These are phyloP conservation scores for Tenebrosternarchus preto DNA, from an alignment of 2,113 vertebrate genomes.

Conservation along the genomic window DNA sequence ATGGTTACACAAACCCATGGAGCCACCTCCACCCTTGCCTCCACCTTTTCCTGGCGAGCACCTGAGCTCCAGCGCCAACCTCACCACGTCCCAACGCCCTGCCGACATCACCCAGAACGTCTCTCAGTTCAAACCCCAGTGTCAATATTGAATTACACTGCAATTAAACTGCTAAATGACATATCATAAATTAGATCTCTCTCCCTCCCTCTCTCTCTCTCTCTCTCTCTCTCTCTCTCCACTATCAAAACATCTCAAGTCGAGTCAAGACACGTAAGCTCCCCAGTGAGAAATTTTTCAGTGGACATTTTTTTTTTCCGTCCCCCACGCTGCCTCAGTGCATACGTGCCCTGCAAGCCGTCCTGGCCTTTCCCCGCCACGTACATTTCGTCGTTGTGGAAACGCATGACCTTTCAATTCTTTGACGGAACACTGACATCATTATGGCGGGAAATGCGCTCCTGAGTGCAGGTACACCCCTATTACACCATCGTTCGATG, in stretches of 20 bases:
- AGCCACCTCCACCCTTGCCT: neutral
- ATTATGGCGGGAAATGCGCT: neutral
- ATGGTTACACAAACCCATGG: conserved; percentile 56
- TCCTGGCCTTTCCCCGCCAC: neutral
- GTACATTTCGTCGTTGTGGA: neutral
- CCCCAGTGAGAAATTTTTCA: neutral
- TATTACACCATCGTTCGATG: neutral
- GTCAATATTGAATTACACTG: neutral
- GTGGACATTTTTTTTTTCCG: neutral
- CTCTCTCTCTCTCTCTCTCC: neutral
- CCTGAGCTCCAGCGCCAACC: neutral
- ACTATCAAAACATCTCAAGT: neutral
- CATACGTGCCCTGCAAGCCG: neutral
- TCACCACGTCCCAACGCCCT: neutral
- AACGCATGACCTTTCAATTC: too few species aligned
- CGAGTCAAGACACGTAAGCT: conserved; percentile 2
- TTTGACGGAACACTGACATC: neutral
- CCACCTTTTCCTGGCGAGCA: neutral
- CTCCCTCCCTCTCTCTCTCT: neutral
- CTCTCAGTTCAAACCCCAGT: conserved; percentile 11
- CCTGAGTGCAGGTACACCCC: too few species aligned
- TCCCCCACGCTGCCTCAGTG: too few species aligned
- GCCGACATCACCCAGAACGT: neutral
- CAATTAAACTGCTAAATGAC: conserved; percentile 18
- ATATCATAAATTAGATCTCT: conserved; percentile 12